phyloP scores from a whole-genome alignment of 2,797 vertebrate genomes.

The Aplochiton taeniatus region DNA sequence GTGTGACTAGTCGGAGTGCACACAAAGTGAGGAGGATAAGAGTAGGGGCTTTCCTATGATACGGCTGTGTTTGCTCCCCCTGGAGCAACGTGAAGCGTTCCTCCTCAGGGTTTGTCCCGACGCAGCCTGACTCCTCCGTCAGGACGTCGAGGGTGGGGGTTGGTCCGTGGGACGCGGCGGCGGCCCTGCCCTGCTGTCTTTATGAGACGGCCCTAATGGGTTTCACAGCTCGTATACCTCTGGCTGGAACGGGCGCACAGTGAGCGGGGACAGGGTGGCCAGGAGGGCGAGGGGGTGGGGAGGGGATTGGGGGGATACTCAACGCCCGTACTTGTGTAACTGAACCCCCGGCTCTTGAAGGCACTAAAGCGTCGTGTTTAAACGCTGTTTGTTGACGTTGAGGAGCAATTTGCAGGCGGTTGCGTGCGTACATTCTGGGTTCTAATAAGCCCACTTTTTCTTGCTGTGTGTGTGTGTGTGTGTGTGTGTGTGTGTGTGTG shows the following conservation, averaged over 20 bases:
- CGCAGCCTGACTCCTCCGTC: no score
- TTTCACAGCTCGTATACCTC: conserved; percentile 18
- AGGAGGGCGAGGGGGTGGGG: no score
- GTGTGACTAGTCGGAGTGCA: no score
- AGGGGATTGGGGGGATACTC: conserved; percentile 8
- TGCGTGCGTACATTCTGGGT: conserved; percentile 25
- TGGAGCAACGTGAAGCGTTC: no score
- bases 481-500: conserved; percentile 6
- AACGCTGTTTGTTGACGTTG: conserved; percentile 48
- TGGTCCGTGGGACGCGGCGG: not conserved
- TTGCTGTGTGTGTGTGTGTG: conserved; percentile 9
- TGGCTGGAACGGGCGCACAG: conserved; percentile 14
- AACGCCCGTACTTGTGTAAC: conserved; percentile 36
- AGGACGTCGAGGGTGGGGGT: no score
- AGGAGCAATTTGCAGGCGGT: conserved; percentile 37
- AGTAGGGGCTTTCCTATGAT: no score
- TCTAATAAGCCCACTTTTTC: conserved; percentile 17
- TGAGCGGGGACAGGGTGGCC: not conserved
- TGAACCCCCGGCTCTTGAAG: conserved; percentile 26
- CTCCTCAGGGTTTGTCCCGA: no score
- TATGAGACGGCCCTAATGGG: conserved; percentile 11
- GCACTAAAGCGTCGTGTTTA: conserved; percentile 40
- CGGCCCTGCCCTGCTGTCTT: not conserved
- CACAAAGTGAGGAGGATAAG: no score
- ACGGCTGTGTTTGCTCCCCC: no score